These are phyloP conservation scores for Pangasius macronema DNA, from an alignment of 2,797 vertebrate genomes.

Conservation along the genomic window DNA sequence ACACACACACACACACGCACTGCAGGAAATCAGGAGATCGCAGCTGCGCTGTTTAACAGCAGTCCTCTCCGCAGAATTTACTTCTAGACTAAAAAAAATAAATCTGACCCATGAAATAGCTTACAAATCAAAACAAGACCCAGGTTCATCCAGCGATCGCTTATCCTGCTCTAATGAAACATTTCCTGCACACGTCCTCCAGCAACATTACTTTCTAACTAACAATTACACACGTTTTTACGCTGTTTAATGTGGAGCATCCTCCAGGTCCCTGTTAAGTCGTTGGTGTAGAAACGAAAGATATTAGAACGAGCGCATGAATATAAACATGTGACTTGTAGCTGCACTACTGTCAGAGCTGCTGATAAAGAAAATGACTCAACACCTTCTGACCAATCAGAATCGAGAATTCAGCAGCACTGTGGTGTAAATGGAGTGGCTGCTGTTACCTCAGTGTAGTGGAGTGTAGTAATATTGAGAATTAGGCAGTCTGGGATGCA, in stretches of 20 bases:
- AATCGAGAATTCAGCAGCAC: neutral
- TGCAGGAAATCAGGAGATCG: neutral
- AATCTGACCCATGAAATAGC: neutral
- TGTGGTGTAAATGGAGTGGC: too few relatives aligned
- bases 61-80: too few relatives aligned
- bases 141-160: neutral
- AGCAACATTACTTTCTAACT: neutral
- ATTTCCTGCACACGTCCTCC: neutral
- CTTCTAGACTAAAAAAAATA: too few relatives aligned
- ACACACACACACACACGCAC: neutral
- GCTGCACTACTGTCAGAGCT: neutral
- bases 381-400: neutral
- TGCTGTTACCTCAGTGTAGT: too few relatives aligned
- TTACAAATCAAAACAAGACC: neutral
- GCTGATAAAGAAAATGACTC: neutral
- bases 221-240: too few relatives aligned
- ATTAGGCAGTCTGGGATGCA: too few relatives aligned
- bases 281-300: neutral
- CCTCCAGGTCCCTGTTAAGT: neutral
- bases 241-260: neutral
- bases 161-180: neutral
- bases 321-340: neutral
- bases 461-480: too few relatives aligned
- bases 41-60: too few relatives aligned
- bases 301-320: neutral